A percentile compares a stretch with the other conserved stretches of the same genome.
Conservation (phyloP, 23 tunicate genomes). For the Ciona savignyi region DNA sequence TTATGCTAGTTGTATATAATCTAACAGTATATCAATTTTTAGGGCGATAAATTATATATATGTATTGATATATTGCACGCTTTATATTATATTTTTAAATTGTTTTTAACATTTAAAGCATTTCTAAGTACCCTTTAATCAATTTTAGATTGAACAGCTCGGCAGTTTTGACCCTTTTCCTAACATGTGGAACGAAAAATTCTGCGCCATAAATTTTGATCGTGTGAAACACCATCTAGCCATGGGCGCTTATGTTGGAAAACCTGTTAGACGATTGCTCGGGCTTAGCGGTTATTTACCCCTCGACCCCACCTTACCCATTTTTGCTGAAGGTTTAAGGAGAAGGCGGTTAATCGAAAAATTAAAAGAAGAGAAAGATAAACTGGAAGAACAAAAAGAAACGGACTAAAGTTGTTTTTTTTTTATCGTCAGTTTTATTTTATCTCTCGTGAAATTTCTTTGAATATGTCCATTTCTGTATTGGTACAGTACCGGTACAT, state of each 20-base stretch:
- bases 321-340: conserved; percentile 72
- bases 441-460: no score
- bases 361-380: conserved; percentile 52
- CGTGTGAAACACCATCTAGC: conserved; percentile 75
- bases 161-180: conserved; percentile 91
- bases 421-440: no score
- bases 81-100: no score
- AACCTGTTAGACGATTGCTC: conserved; percentile 63
- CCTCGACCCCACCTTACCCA: conserved; percentile 63
- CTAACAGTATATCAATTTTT: no score
- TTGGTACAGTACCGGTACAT: no score
- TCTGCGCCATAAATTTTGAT: conserved; percentile 75
- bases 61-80: no score
- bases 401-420: not conserved
- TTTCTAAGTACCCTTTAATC: no score
- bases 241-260: conserved; percentile 50
- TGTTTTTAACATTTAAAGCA: no score
- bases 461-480: no score
- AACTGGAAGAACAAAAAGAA: conserved; percentile 8
- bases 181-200: conserved; percentile 75
- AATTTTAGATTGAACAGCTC: conserved; percentile 88
- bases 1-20: no score
- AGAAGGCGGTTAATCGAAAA: conserved; percentile 65
- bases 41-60: no score
- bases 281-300: conserved; percentile 86